A percentile compares a stretch with the other conserved stretches of the same genome.
Conservation (phyloP, 2,797 vertebrate genomes). For the Oreochromis grahami region DNA sequence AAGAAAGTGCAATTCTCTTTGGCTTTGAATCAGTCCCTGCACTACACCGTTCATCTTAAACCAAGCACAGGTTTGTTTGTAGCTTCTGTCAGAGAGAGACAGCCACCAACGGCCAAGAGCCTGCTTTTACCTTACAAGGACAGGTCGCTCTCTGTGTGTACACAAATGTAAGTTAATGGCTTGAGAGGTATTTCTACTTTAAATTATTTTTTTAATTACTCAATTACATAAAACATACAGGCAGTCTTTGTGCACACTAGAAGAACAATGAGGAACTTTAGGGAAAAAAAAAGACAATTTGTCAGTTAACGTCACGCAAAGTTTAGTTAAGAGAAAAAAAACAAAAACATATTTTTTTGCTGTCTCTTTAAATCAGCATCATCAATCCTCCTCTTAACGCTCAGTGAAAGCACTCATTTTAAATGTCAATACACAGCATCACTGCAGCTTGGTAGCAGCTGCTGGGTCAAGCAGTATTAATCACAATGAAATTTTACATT, state of each 20-base stretch:
- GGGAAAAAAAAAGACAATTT: background rate
- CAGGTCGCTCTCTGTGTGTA: background rate
- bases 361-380: background rate
- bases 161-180: background rate
- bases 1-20: background rate
- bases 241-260: background rate
- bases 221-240: background rate
- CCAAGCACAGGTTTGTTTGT: background rate
- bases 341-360: background rate
- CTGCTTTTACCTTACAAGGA: constrained; percentile 14
- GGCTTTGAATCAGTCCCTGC: background rate
- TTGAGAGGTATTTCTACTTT: background rate
- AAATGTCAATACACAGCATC: background rate
- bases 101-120: background rate
- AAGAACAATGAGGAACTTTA: background rate
- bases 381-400: background rate
- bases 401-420: background rate
- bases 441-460: background rate
- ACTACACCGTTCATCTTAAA: background rate
- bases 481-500: background rate
- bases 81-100: background rate
- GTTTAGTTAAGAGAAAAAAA: background rate
- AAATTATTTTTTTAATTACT: background rate
- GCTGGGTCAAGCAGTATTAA: background rate
- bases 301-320: background rate